Conservation (phyloP, 2,113 vertebrate species). For the Labrus mixtus region DNA sequence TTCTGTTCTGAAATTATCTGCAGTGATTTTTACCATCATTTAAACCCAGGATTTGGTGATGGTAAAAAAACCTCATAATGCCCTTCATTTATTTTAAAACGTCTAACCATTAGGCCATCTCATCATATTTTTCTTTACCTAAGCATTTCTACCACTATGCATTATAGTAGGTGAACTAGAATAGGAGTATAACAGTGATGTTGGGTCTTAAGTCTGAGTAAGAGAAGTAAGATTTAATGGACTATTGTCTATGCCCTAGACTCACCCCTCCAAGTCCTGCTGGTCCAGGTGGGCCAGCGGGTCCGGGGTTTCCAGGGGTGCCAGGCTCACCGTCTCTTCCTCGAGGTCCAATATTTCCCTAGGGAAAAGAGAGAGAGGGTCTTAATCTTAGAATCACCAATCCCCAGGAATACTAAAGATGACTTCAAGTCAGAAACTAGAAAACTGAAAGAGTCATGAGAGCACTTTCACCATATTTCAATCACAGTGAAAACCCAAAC, state of each 20-base stretch:
- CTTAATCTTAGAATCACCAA: not conserved
- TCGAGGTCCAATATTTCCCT: conserved; percentile 90
- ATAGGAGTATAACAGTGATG: not conserved
- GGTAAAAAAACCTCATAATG: too few relatives aligned
- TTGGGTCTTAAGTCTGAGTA: not conserved
- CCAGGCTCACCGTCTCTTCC: conserved; percentile 96
- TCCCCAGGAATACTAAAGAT: conserved; percentile 2
- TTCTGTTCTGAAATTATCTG: not conserved
- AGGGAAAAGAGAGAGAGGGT: conserved; percentile 40
- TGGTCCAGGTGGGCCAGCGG: conserved; percentile 85
- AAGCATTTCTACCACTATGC: not conserved
- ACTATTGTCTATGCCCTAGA: conserved; percentile 45
- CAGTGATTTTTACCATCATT: not conserved
- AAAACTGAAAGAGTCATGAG: not conserved
- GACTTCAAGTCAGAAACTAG: not conserved
- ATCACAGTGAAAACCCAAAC: not conserved
- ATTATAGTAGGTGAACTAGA: not conserved
- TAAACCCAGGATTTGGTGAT: not conserved
- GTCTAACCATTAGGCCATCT: not conserved
- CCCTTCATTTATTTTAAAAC: too few relatives aligned
- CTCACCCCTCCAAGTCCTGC: conserved; percentile 92
- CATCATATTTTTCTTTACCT: not conserved
- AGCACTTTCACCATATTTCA: too few relatives aligned
- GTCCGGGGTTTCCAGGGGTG: conserved; percentile 91
- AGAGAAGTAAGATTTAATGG: not conserved